Percentiles rank a stretch among this genome's conserved stretches.
These are phyloP conservation scores for Novumbra hubbsi DNA, from an alignment of 2,797 vertebrate species.

Conservation along the genomic window DNA sequence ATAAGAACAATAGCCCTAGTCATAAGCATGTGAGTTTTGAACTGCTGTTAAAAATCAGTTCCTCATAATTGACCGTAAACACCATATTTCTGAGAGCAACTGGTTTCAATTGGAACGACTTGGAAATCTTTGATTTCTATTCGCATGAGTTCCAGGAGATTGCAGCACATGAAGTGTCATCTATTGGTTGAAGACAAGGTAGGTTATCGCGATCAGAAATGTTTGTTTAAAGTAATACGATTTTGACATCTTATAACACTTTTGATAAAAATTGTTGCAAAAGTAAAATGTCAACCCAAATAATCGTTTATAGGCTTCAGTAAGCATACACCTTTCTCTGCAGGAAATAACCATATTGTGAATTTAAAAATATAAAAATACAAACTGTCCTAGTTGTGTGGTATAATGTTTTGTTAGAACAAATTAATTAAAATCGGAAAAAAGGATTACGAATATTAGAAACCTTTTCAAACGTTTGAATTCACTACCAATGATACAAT, in stretches of 20 bases:
- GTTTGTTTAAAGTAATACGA: background rate
- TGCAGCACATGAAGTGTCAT: conserved; percentile 65
- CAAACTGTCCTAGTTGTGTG: too few species aligned
- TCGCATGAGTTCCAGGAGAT: conserved; percentile 63
- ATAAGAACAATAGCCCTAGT: conserved; percentile 38
- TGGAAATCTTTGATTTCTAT: conserved; percentile 8
- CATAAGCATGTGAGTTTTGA: conserved; percentile 10
- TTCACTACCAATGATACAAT: too few species aligned
- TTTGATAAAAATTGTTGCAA: background rate
- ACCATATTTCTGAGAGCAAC: conserved; percentile 28
- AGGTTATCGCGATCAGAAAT: conserved; percentile 27
- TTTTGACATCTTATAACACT: background rate
- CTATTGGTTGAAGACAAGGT: conserved; percentile 68
- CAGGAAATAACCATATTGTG: too few species aligned
- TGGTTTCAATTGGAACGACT: conserved; percentile 23
- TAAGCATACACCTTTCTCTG: background rate
- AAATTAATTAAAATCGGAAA: too few species aligned
- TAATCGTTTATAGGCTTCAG: background rate
- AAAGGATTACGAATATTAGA: too few species aligned
- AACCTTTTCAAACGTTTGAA: too few species aligned
- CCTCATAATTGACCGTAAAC: conserved; percentile 35
- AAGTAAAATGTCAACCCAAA: background rate
- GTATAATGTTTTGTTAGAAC: too few species aligned
- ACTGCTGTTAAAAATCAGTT: conserved; percentile 31
- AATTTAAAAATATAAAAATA: too few species aligned